These are phyloP conservation scores for Geotrupes spiniger DNA, from an alignment of 2,888 invertebrate genomes.

Conservation along the genomic window DNA sequence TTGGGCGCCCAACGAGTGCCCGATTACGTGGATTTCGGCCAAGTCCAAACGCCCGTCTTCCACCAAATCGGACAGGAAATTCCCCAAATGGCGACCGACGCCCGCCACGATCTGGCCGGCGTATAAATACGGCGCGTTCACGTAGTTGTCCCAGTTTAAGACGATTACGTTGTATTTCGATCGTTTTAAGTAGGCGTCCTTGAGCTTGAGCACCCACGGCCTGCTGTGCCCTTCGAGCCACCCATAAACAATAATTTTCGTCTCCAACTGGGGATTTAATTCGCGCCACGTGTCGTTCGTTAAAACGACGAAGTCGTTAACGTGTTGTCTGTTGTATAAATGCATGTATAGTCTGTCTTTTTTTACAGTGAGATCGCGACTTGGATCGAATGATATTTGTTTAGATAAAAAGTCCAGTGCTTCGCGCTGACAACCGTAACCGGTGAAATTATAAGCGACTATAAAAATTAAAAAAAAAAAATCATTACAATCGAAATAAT, in stretches of 20 bases:
- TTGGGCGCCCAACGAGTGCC: conserved; percentile 21
- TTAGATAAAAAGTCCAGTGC: conserved; percentile 7
- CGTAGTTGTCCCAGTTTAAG: conserved; percentile 19
- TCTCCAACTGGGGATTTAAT: conserved; percentile 15
- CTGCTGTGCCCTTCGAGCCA: conserved; percentile 19
- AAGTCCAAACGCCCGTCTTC: conserved; percentile 17
- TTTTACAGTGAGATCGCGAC: too few species aligned
- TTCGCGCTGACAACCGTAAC: conserved; percentile 15
- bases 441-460: conserved; percentile 13
- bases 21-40: conserved; percentile 18
- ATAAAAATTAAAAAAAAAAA: conserved; percentile 11
- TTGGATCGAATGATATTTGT: conserved; percentile 7
- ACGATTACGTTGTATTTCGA: conserved; percentile 17
- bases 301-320: too few species aligned
- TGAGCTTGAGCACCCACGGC: conserved; percentile 17
- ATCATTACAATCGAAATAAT: too few species aligned
- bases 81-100: conserved; percentile 13
- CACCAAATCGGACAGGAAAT: conserved; percentile 16
- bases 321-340: too few species aligned
- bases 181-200: conserved; percentile 16
- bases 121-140: conserved; percentile 15
- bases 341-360: too few species aligned
- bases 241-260: conserved; percentile 19
- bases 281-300: too few species aligned
- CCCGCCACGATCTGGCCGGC: conserved; percentile 7